Base-by-base conservation (phyloP, 1,140 invertebrate genomes). In the Saccostrea cuccullata region DNA sequence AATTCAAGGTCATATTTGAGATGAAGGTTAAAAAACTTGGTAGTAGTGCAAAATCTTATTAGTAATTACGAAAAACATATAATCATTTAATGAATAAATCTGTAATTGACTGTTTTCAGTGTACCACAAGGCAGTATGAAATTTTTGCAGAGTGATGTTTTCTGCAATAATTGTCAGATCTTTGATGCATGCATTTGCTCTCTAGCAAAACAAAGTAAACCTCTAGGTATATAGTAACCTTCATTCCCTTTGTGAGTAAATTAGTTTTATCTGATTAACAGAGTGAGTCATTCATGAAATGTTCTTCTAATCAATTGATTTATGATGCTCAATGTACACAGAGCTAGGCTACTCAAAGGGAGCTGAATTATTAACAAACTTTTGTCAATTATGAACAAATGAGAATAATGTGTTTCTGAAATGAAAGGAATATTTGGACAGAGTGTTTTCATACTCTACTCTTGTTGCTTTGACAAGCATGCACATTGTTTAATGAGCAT, bases 391-490 rank as follows among this genome's bases (percentile, higher is more conserved):
- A 36, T 40, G 67, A 67, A 36, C 9, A 55, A 86, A 70, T 55
- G 70, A 47, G 40, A 13, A 17, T 55, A 55, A 47, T 47, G 47
- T 55, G 20, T 26, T 56, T 0, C n/a, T 20, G 6, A 64, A 64
- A 64, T 64, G 58, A 64, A 55, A 58, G n/a, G 6, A 47, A 23
- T 40, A 26, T 20, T 20, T 17, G 0, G 58, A 20, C 17, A 17
- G 17, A n/a, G 58, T 20, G 40, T 64, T 20, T 1, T 64, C 17
- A 64, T 20, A 64, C 5, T 17, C n/a, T 47, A 9, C 47, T n/a
- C 84, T 55, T 82, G 26, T 88, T 73, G 89, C 58, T 64, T n/a
- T 64, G 17, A 64, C 17, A 20, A 5, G 1, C 47, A 47, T 47
- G 9, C 47, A 47, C 47, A n/a, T n/a, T n/a, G n/a, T n/a, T n/a